phyloP scores from a whole-genome alignment of 2,888 invertebrate genomes.

The Agapetus fuscipes region DNA sequence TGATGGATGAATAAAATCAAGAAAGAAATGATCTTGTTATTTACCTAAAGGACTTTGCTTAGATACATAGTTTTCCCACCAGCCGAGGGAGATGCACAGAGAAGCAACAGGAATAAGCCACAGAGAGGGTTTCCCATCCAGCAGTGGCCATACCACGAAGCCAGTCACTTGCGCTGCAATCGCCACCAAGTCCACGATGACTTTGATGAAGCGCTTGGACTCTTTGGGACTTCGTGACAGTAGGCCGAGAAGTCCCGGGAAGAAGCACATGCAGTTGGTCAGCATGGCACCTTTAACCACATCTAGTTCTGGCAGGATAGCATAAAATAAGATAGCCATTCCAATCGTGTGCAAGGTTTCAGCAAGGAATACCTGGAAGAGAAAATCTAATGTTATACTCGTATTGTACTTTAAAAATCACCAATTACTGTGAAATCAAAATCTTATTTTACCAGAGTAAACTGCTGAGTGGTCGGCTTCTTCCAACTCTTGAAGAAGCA shows the following conservation, averaged over 20 bases:
- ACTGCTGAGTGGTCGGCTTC: conserved; percentile 52
- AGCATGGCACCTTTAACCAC: conserved; percentile 93
- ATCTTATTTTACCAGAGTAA: conserved; percentile 34
- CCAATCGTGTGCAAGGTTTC: conserved; percentile 88
- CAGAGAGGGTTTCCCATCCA: conserved; percentile 63
- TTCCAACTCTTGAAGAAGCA: conserved; percentile 85
- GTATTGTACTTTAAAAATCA: not conserved
- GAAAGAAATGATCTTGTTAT: conserved; percentile 16
- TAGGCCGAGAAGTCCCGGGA: conserved; percentile 71
- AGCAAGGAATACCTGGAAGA: conserved; percentile 61
- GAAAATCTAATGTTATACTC: no score
- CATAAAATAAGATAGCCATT: conserved; percentile 75
- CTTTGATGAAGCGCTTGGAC: conserved; percentile 65
- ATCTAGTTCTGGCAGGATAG: conserved; percentile 84
- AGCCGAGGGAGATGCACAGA: conserved; percentile 80
- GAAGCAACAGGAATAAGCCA: conserved; percentile 84
- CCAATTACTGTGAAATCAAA: not conserved
- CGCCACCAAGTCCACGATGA: conserved; percentile 75
- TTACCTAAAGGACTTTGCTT: conserved; percentile 72
- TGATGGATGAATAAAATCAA: no score
- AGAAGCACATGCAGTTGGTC: conserved; percentile 88
- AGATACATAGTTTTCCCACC: conserved; percentile 98
- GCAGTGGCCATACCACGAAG: conserved; percentile 84
- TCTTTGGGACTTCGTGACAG: conserved; percentile 77
- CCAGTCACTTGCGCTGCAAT: conserved; percentile 85